Percentiles rank a stretch among this genome's conserved stretches.
phyloP scores from a whole-genome alignment of 2,797 vertebrate genomes.

The Clarias pachynema region DNA sequence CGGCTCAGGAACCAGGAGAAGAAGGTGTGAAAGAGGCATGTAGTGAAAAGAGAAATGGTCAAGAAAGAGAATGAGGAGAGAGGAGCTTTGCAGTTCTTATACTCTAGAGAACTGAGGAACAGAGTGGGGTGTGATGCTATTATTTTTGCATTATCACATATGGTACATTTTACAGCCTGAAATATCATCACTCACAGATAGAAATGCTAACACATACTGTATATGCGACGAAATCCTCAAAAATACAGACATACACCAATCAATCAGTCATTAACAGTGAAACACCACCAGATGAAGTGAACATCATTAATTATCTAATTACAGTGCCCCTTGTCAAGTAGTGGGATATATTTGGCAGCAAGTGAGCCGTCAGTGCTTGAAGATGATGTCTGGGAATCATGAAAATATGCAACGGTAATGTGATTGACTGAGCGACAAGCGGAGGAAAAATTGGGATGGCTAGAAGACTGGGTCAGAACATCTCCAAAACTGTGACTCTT shows the following conservation, averaged over 20 bases:
- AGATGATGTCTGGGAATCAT: no score
- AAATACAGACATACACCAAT: background rate
- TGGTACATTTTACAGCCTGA: constrained; percentile 21
- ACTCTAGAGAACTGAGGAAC: constrained; percentile 13
- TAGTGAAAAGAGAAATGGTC: background rate
- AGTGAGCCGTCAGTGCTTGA: no score
- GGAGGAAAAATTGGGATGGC: no score
- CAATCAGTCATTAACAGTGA: no score
- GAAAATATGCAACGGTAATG: no score
- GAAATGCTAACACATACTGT: background rate
- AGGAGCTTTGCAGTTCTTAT: background rate
- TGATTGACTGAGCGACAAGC: no score
- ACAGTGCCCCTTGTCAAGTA: no score
- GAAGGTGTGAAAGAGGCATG: background rate
- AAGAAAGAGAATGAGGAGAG: background rate
- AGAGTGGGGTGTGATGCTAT: background rate
- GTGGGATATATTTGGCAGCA: background rate
- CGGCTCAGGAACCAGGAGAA: constrained; percentile 38
- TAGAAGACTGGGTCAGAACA: no score
- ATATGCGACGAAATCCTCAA: background rate
- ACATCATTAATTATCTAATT: no score
- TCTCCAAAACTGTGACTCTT: no score
- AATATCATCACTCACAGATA: constrained; percentile 4
- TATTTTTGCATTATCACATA: constrained; percentile 33
- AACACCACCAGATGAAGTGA: background rate